Evolutionary conservation across 1,140 invertebrate species (phyloP).

Genomic region (Musca vetustissima): DNA sequence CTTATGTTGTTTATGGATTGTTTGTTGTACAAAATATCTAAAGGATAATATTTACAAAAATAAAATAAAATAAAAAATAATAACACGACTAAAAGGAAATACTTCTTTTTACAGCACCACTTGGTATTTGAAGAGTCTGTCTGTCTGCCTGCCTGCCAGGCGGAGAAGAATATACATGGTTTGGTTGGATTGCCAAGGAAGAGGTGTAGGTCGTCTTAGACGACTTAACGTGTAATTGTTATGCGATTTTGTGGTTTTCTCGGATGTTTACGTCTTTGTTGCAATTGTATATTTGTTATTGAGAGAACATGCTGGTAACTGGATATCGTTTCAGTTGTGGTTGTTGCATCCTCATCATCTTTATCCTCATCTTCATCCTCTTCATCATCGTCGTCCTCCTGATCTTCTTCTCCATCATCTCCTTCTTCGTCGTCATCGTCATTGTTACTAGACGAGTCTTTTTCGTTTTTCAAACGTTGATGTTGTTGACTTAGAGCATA

Average conservation of each 20-base stretch:
- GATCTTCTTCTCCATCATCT: slow-evolving; percentile 29
- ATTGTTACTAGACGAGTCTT: not conserved
- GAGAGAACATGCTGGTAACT: slow-evolving; percentile 48
- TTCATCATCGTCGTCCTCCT: slow-evolving; percentile 38
- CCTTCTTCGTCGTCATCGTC: slow-evolving; percentile 26
- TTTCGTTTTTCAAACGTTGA: not conserved
- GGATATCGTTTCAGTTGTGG: slow-evolving; percentile 42
- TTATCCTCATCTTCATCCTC: slow-evolving; percentile 34
- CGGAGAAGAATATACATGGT: not conserved
- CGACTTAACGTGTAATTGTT: slow-evolving; percentile 11
- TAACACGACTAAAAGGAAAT: slow-evolving; percentile 13
- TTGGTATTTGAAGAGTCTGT: not conserved
- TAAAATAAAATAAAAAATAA: not conserved
- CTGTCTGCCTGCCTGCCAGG: too few species aligned
- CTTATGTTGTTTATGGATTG: too few species aligned
- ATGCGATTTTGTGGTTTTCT: slow-evolving; percentile 44
- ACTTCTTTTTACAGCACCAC: slow-evolving; percentile 24
- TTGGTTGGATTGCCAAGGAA: not conserved
- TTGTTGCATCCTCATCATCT: slow-evolving; percentile 30
- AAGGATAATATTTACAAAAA: not conserved
- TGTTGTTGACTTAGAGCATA: slow-evolving; percentile 40
- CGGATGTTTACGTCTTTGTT: slow-evolving; percentile 49
- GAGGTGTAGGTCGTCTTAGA: too few species aligned
- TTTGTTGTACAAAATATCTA: not conserved
- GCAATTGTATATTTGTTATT: slow-evolving; percentile 49